Evolutionary conservation across 2,888 invertebrate genomes (phyloP), one percentile per base, ranked within the genome.

Genomic region (Steinernema hermaphroditum): DNA sequence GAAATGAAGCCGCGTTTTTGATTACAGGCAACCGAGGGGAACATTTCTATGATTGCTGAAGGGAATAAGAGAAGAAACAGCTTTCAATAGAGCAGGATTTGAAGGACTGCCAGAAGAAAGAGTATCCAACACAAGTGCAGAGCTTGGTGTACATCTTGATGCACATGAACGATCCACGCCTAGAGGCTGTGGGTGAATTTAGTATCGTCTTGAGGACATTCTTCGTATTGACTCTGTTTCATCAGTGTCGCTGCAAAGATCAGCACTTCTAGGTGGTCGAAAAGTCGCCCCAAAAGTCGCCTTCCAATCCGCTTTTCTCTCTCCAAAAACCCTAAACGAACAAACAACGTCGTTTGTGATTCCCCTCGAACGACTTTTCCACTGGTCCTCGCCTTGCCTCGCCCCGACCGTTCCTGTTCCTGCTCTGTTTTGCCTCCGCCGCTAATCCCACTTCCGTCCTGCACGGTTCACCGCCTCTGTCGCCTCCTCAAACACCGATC

Each of bases 381-480:
- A 54, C 27, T 54, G 22, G 24, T 54, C 22, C 22, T 27, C 54
- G 54, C n/a, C n/a, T n/a, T n/a, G n/a, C n/a, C n/a, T n/a, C n/a
- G n/a, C 54, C 29, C 12, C 62, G 34, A 34, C 27, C 27, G 27
- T 62, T n/a, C 62, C 32, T 34, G 62, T n/a, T 62, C 24, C 22
- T 19, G 50, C 46, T 2, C n/a, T 50, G 50, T 50, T 22, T n/a
- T 62, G 29, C 62, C 29, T 34, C 62, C 29, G 32, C 62, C 16
- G 62, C 34, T 62, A 62, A 62, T 62, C 62, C n/a, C 32, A 29
- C 32, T 62, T 46, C 32, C 62, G 9, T 2, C 62, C 29, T 32
- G 22, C 62, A 14, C 62, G 62, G 62, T 62, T 62, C 62, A 62
- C 32, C 62, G 62, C 62, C 62, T 62, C 62, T 32, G 62, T 32